phyloP scores from a whole-genome alignment of 2,113 vertebrate species.

The Chitala chitala region DNA sequence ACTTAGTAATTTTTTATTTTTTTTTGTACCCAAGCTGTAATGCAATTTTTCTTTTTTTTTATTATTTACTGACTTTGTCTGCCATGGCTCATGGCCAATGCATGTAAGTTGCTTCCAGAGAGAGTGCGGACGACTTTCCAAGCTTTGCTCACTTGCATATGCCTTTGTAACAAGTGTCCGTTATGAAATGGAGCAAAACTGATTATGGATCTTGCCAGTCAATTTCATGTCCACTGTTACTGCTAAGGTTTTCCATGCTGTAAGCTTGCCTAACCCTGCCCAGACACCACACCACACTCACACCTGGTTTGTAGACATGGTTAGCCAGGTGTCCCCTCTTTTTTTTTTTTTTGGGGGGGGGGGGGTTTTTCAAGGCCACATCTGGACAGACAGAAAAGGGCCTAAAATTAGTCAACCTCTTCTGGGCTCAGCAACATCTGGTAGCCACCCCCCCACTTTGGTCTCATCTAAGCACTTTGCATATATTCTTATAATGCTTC shows the following conservation, averaged over 20 bases:
- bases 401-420: slow-evolving; percentile 55
- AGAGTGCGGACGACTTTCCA: slow-evolving; percentile 50
- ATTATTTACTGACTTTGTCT: neutral
- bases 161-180: slow-evolving; percentile 48
- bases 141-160: slow-evolving; percentile 44
- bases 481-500: slow-evolving; percentile 29
- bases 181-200: slow-evolving; percentile 34
- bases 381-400: slow-evolving; percentile 39
- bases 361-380: slow-evolving; percentile 30
- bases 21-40: no score
- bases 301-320: slow-evolving; percentile 55
- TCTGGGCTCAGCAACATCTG: slow-evolving; percentile 47
- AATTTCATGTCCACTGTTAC: slow-evolving; percentile 51
- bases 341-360: no score
- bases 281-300: slow-evolving; percentile 13
- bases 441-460: slow-evolving; percentile 15
- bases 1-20: no score
- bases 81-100: neutral
- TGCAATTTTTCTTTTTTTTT: neutral
- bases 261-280: no score
- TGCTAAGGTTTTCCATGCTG: slow-evolving; percentile 52
- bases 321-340: no score
- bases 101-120: slow-evolving; percentile 43
- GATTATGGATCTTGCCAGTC: slow-evolving; percentile 41
- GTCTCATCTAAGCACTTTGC: slow-evolving; percentile 28